phyloP scores from a whole-genome alignment of 2,888 invertebrate genomes.

The Macropis europaea region DNA sequence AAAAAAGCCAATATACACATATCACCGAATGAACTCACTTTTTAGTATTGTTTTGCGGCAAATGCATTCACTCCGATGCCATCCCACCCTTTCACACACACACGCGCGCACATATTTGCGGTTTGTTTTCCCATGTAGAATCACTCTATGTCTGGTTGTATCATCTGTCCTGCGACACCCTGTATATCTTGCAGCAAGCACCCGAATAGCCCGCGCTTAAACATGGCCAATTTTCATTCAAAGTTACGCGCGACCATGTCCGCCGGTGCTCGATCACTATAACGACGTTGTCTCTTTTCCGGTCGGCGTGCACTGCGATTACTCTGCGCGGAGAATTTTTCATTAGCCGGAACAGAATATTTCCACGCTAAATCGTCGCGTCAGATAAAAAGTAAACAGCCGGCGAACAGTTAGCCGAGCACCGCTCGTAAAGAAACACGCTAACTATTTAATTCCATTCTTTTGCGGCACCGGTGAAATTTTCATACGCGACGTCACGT shows the following conservation, averaged over 20 bases:
- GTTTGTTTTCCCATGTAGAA: no score
- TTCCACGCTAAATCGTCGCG: background rate
- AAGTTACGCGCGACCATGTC: background rate
- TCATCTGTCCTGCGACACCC: no score
- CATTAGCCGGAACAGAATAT: conserved; percentile 22
- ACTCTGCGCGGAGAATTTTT: conserved; percentile 37
- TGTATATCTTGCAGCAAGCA: no score
- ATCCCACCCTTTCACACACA: no score
- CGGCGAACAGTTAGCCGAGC: conserved; percentile 9
- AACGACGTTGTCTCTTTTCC: background rate
- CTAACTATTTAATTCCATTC: conserved; percentile 52
- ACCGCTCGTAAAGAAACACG: conserved; percentile 28
- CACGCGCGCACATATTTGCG: no score
- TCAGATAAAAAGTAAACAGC: conserved; percentile 24
- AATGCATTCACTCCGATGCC: no score
- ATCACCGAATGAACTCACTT: no score
- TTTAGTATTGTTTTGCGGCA: no score
- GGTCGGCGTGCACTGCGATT: conserved; percentile 13
- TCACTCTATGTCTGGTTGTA: no score
- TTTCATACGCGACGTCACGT: conserved; percentile 43
- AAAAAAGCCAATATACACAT: no score
- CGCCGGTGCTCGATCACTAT: background rate
- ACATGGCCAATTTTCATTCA: background rate
- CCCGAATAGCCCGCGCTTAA: background rate
- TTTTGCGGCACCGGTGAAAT: conserved; percentile 38